phyloP scores from a whole-genome alignment of 2,797 vertebrate species.

The Clarias platycephalus region DNA sequence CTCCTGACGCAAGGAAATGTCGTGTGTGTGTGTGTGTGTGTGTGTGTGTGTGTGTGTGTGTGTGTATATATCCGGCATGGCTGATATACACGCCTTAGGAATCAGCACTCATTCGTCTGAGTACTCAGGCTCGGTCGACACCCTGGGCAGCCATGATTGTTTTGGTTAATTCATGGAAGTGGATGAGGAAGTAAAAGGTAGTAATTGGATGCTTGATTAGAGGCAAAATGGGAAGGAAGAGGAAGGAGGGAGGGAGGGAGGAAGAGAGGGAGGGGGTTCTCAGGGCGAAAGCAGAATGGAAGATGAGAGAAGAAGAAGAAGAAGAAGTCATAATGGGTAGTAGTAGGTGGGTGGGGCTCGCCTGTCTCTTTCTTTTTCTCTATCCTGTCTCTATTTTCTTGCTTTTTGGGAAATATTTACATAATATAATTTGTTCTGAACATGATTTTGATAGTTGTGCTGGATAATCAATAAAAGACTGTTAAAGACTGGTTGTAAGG shows the following conservation, averaged over 20 bases:
- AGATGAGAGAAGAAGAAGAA: neutral
- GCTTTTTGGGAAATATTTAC: neutral
- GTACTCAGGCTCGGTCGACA: neutral
- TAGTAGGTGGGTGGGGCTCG: conserved; percentile 62
- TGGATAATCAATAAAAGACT: neutral
- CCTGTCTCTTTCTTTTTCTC: conserved; percentile 41
- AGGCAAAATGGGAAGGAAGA: conserved; percentile 11
- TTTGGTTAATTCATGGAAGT: conserved; percentile 33
- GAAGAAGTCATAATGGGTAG: conserved; percentile 45
- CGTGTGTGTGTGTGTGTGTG: too few relatives aligned
- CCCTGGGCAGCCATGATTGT: conserved; percentile 36
- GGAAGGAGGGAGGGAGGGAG: conserved; percentile 18
- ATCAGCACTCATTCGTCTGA: neutral
- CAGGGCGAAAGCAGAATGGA: conserved; percentile 42
- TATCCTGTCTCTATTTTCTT: conserved; percentile 6
- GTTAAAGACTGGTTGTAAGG: neutral
- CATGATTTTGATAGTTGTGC: neutral
- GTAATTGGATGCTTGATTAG: conserved; percentile 32
- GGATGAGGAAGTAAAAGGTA: neutral
- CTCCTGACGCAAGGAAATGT: neutral
- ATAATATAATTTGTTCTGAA: too few relatives aligned
- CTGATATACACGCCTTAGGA: neutral
- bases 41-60: too few relatives aligned
- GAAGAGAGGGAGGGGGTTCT: neutral
- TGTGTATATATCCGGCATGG: neutral